Base-by-base conservation (phyloP, 2,797 vertebrate species). In the Etheostoma nigrum region DNA sequence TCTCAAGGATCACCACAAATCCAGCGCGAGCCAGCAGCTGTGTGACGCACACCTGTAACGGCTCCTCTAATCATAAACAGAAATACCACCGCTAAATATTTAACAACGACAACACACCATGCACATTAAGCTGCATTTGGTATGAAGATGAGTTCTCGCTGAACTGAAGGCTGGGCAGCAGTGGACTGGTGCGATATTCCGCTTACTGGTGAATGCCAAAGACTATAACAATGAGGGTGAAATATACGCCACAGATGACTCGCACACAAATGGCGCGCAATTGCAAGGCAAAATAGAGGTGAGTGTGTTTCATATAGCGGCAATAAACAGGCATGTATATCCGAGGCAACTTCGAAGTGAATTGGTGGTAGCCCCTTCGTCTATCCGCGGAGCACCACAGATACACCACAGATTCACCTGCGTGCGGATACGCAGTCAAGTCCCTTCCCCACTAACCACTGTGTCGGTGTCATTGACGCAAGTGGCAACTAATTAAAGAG, bases 31-130 rank as follows among this genome's bases (percentile, higher is more conserved):
- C 74, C 72, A 69, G 45, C 55, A 73, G 75, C 67, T 84, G 57
- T 42, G 73, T 91, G 91, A 93, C 90, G 89, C 93, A 91, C 94
- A 94, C 93, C 93, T 94, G 93, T 94, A 92, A 94, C 92, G 42
- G 69, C 18, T 79, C 63, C 51, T 36, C 77, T 19, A 1, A 74
- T 64, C 68, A 67, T 25, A 23, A 67, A 63, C 30, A 63, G 3
- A 13, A 18, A 67, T 10, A 30, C 60, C 47, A 2, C 42, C 2
- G 51, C 52, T 42, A 0, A 55, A 49, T 44, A 63, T 65, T 12
- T 0, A 48, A 47, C 19, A 52, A 16, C 45, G n/a, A 36, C 25
- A 49, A 47, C 19, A 9, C 40, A 57, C 0, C 55, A 7, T 3
- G 25, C 64, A 23, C n/a, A 27, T 7, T 0, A 5, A 48, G 8